phyloP scores from a whole-genome alignment of 2,888 invertebrate genomes.

The Neoascia interrupta region DNA sequence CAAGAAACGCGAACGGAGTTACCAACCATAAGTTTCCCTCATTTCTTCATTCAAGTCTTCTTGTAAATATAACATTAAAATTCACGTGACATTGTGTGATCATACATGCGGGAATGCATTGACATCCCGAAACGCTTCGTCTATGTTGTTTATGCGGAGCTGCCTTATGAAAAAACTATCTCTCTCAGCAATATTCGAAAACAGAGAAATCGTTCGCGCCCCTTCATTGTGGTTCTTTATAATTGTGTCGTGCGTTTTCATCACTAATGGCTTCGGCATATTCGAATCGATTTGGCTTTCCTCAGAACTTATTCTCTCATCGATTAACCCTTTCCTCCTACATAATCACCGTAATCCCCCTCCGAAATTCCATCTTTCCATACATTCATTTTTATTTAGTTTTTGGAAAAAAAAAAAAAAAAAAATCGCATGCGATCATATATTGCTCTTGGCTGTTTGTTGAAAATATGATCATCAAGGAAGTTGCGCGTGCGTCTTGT shows the following conservation, averaged over 20 bases:
- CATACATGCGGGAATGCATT: constrained; percentile 2
- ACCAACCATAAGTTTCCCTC: constrained; percentile 1
- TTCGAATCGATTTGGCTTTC: constrained; percentile 66
- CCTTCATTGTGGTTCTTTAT: constrained; percentile 38
- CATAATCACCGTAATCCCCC: constrained; percentile 19
- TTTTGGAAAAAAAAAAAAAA: too few species aligned
- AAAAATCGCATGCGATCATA: constrained; percentile 53
- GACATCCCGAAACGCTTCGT: constrained; percentile 1
- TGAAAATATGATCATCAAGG: constrained; percentile 36
- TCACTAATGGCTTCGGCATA: constrained; percentile 79
- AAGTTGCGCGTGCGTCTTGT: constrained; percentile 48
- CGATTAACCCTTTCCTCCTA: constrained; percentile 12
- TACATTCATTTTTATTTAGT: constrained; percentile 17
- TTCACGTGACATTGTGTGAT: constrained; percentile 53
- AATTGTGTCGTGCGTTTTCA: constrained; percentile 74
- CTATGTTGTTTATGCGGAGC: constrained; percentile 5
- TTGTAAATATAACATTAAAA: constrained; percentile 34
- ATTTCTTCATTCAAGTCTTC: constrained; percentile 24
- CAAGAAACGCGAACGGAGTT: constrained; percentile 16
- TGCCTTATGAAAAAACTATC: background rate
- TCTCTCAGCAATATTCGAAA: constrained; percentile 24
- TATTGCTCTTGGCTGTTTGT: constrained; percentile 15
- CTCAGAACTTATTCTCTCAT: constrained; percentile 41
- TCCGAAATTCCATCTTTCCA: background rate
- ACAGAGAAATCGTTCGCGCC: constrained; percentile 19